These are phyloP conservation scores for Coryphaenoides rupestris DNA, from an alignment of 2,113 vertebrate species.

Conservation along the genomic window DNA sequence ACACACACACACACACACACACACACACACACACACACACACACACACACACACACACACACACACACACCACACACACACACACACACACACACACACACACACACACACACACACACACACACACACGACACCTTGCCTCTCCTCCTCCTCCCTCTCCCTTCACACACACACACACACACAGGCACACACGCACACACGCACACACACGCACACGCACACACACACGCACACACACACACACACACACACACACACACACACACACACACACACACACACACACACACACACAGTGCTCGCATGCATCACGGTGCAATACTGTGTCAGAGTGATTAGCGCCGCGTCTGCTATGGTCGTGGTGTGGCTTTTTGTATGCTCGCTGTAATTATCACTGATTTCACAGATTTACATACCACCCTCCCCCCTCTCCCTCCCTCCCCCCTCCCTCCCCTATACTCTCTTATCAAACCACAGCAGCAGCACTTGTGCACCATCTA, in stretches of 20 bases:
- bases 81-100: conserved; percentile 10
- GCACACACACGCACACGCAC: conserved; percentile 2
- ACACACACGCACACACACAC: conserved; percentile 8
- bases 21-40: conserved; percentile 14
- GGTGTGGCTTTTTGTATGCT: conserved; percentile 74
- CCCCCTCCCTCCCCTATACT: conserved; percentile 62
- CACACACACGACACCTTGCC: conserved; percentile 4
- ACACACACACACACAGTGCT: not conserved
- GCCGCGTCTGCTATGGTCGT: conserved; percentile 71
- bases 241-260: conserved; percentile 5
- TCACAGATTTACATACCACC: conserved; percentile 71
- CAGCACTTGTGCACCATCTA: too few species aligned
- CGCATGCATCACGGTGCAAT: conserved; percentile 48
- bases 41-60: conserved; percentile 7
- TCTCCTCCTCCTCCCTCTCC: too few species aligned
- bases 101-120: conserved; percentile 1
- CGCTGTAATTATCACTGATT: conserved; percentile 75
- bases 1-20: conserved; percentile 2
- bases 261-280: conserved; percentile 3
- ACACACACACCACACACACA: not conserved
- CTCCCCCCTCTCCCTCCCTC: conserved; percentile 60
- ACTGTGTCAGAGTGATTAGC: conserved; percentile 71
- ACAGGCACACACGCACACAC: not conserved
- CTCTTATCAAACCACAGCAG: too few species aligned
- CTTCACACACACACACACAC: conserved; percentile 22